Percentiles rank a stretch among this genome's conserved stretches.
phyloP scores from a whole-genome alignment of 2,888 invertebrate species.

The Pomacea canaliculata region DNA sequence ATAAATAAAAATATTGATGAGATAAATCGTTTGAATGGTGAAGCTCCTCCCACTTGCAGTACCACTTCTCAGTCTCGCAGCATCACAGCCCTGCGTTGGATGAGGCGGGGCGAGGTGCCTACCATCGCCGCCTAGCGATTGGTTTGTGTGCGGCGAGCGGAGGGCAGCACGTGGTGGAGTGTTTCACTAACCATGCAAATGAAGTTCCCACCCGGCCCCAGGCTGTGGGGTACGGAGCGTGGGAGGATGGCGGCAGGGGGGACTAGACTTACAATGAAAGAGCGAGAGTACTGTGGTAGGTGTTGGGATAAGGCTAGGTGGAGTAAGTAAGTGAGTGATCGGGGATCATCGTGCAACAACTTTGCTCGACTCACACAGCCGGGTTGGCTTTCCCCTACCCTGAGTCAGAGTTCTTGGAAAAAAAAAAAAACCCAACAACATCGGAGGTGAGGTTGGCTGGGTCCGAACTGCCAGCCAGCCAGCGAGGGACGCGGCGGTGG shows the following conservation, averaged over 20 bases:
- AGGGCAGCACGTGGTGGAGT: conserved; percentile 27
- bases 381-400: too few relatives aligned
- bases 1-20: too few relatives aligned
- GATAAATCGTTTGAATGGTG: too few relatives aligned
- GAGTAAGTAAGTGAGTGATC: too few relatives aligned
- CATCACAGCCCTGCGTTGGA: not conserved
- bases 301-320: not conserved
- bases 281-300: conserved; percentile 12
- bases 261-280: conserved; percentile 7
- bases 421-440: too few relatives aligned
- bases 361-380: too few relatives aligned
- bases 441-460: too few relatives aligned
- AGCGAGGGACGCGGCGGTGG: too few relatives aligned
- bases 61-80: not conserved
- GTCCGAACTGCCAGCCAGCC: too few relatives aligned
- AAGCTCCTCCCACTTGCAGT: not conserved
- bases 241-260: conserved; percentile 1
- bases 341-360: too few relatives aligned
- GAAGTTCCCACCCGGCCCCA: conserved; percentile 6
- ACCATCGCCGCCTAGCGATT: conserved; percentile 11
- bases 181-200: conserved; percentile 38
- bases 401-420: too few relatives aligned
- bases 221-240: not conserved
- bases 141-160: not conserved
- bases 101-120: conserved; percentile 14